Conservation (phyloP, 1,140 invertebrate species). For the Euwallacea similis region DNA sequence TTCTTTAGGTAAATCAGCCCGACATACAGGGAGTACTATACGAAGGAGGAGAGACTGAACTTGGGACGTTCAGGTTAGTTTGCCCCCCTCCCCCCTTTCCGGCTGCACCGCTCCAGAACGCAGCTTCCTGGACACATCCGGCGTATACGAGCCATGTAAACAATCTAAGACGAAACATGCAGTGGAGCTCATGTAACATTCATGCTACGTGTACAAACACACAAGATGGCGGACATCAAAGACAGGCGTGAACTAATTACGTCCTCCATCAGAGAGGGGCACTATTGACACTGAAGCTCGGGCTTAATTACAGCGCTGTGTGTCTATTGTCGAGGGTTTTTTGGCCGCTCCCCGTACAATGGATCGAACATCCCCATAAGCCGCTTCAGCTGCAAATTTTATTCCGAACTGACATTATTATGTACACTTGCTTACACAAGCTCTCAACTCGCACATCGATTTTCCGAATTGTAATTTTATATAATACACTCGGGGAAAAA, state of each 20-base stretch:
- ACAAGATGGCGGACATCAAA: conserved; percentile 39
- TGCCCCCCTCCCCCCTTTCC: no score
- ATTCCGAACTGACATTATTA: conserved; percentile 44
- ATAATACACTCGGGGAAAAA: conserved; percentile 29
- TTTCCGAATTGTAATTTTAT: conserved; percentile 31
- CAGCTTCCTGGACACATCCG: no score
- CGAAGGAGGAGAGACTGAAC: no score
- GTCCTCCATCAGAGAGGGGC: conserved; percentile 1
- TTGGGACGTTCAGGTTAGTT: no score
- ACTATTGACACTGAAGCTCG: neutral
- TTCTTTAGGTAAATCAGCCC: no score
- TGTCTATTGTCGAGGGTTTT: neutral
- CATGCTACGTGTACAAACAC: conserved; percentile 36
- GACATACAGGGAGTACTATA: no score
- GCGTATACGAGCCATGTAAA: no score
- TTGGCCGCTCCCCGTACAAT: conserved; percentile 5
- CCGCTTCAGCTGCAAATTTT: conserved; percentile 45
- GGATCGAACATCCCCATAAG: conserved; percentile 39
- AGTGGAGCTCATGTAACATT: conserved; percentile 34
- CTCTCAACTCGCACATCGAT: conserved; percentile 33
- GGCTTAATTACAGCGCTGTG: conserved; percentile 7
- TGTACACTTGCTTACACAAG: conserved; percentile 44
- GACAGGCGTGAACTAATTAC: conserved; percentile 37
- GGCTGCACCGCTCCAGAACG: no score
- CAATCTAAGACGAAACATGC: no score